Evolutionary conservation across 2,888 invertebrate species (phyloP), one percentile per base, ranked within the genome.

Genomic region (Frankliniella fusca): DNA sequence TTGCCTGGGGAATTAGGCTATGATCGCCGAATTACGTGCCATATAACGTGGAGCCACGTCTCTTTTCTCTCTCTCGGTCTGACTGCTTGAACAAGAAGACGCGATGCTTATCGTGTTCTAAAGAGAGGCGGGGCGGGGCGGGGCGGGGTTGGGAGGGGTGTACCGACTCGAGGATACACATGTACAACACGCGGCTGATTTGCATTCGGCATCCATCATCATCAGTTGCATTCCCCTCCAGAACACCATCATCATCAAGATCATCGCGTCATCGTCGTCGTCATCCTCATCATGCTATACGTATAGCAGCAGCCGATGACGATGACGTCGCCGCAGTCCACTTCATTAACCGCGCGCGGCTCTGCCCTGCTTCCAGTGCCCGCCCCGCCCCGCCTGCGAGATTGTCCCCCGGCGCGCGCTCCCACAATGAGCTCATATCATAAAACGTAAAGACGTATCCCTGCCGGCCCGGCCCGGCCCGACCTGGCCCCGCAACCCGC

Each of bases 51-150:
- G 61, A 18, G 54, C 15, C 12, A 54, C 54, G 8, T 54, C 38
- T 38, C 38, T 3, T 38, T n/a, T n/a, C n/a, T 38, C 38, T 38
- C 38, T 38, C 38, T 38, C 38, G 2, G 38, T 38, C 38, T 38
- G 38, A 38, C 38, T 38, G 38, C 54, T 20, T 54, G 54, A 23
- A 70, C n/a, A 7, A 70, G 70, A n/a, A 70, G 11, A 76, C 54
- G 70, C 70, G 70, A 76, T 76, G 70, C 70, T 76, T 76, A 76
- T 76, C 70, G 18, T 61, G 61, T 61, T 20, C 61, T n/a, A 15
- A 54, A 2, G 54, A 18, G 54, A 2, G 15, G 20, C 61, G 61
- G 20, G 15, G 61, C 61, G 61, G 61, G 15, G 61, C 61, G 15
- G 12, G 54, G 54, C 54, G 54, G 54, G 54, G 54, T 9, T 2